phyloP scores from a whole-genome alignment of 2,888 invertebrate genomes.

The Meiosimyza decipiens region DNA sequence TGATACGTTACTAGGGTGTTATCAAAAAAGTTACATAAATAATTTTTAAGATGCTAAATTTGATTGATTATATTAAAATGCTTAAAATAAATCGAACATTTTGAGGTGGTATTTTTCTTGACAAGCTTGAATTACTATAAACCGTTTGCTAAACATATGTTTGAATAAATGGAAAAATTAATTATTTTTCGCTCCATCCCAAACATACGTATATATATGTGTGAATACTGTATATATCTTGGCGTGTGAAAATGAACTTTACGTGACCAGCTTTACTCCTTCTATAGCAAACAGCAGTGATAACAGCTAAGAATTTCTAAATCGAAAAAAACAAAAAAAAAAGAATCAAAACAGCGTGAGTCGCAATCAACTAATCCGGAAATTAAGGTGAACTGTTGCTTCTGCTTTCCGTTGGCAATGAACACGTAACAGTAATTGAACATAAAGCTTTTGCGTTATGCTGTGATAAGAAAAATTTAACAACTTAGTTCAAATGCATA shows the following conservation, averaged over 20 bases:
- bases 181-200: background rate
- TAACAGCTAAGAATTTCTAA: conserved; percentile 10
- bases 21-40: too few species aligned
- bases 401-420: conserved; percentile 41
- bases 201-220: background rate
- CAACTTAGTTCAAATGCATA: too few species aligned
- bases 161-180: too few species aligned
- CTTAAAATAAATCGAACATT: too few species aligned
- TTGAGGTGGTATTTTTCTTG: background rate
- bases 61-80: too few species aligned
- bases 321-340: conserved; percentile 7
- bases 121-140: background rate
- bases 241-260: conserved; percentile 39
- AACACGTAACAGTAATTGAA: conserved; percentile 44
- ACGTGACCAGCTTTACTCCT: conserved; percentile 40
- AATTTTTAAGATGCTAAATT: too few species aligned
- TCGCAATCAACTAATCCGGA: conserved; percentile 45
- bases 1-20: too few species aligned
- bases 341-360: background rate
- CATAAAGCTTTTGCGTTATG: background rate
- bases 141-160: background rate
- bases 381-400: conserved; percentile 46
- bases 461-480: too few species aligned
- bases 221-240: background rate
- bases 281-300: conserved; percentile 24